Evolutionary conservation across 2,888 invertebrate species (phyloP), one percentile per base, ranked within the genome.

Genomic region (Lepidochitona cinerea): DNA sequence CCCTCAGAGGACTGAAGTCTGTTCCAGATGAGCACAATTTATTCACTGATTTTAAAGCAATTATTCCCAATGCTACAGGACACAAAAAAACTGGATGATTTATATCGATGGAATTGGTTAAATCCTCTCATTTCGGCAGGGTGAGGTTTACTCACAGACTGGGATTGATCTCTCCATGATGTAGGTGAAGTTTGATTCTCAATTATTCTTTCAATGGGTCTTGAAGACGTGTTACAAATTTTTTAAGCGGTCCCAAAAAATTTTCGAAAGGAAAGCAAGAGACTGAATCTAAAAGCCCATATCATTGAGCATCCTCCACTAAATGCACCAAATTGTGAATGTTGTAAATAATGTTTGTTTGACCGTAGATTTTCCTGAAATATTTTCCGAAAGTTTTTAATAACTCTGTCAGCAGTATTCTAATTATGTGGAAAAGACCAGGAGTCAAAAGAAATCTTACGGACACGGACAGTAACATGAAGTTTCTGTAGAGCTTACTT

Each of bases 381-480:
- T 77, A 36, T 70, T 74, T 41, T 3, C 79, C 79, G 76, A 83
- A 81, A 29, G 68, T 26, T 32, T 49, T 35, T 18, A 83, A 54
- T 14, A 83, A 64, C 23, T 75, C 54, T 7, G 74, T 70, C 72
- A 78, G 79, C 4, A 68, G 37, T 70, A 18, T 26, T 59, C 75
- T 70, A 54, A 14, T 66, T 12, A 18, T n/a, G 35, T 68, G 66
- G 23, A 37, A 33, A 14, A 66, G n/a, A n/a, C n/a, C n/a, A 33
- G 74, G n/a, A 70, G 71, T 74, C 1, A 78, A 66, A 23, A 83
- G 70, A 49, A 83, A 75, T 35, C 75, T 75, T n/a, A 83, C 78
- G 29, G 73, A 74, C 32, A 82, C 80, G 71, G 70, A 80, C 26
- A 85, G 49, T 23, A 77, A 23, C 67, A 84, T 66, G 66, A 83